These are phyloP conservation scores for Corynorhinus townsendii DNA, from an alignment of 2,113 vertebrate genomes.

Conservation along the genomic window DNA sequence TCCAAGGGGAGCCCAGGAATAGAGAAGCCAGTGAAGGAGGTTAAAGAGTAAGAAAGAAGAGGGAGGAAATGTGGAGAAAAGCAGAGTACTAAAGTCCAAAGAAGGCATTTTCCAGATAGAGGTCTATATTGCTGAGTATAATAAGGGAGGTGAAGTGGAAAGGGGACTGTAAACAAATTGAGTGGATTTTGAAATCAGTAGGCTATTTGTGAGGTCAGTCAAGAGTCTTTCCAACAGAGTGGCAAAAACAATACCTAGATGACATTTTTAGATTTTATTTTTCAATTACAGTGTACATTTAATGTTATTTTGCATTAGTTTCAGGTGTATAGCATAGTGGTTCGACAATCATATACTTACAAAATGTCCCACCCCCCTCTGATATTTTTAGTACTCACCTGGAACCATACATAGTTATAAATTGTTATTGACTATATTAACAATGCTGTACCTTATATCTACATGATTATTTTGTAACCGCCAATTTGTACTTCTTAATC, in stretches of 20 bases:
- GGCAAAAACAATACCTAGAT: background rate
- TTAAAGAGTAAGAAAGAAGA: background rate
- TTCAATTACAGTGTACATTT: background rate
- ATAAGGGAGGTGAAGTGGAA: background rate
- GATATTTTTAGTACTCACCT: background rate
- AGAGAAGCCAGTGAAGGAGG: background rate
- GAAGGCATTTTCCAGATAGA: background rate
- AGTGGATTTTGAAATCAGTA: background rate
- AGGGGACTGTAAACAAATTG: background rate
- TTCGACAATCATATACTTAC: background rate
- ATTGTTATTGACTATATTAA: background rate
- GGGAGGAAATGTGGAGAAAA: background rate
- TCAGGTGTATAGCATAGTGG: background rate
- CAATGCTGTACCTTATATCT: background rate
- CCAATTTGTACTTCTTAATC: background rate
- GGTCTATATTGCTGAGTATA: background rate
- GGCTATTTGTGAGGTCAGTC: background rate
- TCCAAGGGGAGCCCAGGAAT: background rate
- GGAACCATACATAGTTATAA: background rate
- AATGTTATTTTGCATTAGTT: background rate
- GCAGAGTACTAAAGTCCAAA: background rate
- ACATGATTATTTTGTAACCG: background rate
- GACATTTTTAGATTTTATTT: background rate
- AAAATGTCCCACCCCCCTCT: background rate
- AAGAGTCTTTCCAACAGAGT: background rate